Conservation (phyloP, 1,140 invertebrate species). For the Bombus turneri region DNA sequence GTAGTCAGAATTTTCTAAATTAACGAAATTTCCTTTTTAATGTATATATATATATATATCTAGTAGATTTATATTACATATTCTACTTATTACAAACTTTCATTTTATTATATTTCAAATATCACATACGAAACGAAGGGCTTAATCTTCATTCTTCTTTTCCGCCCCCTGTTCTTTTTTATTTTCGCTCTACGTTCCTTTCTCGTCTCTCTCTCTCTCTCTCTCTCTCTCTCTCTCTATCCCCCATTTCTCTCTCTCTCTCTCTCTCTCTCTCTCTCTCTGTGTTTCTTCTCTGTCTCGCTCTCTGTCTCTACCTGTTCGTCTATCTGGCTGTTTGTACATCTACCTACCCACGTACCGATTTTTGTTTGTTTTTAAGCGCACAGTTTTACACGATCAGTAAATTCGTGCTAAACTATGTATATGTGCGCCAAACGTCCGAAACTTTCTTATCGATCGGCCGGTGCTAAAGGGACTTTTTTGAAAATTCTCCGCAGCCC, state of each 20-base stretch:
- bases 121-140: conserved; percentile 32
- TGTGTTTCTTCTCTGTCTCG: conserved; percentile 5
- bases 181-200: not conserved
- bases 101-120: not conserved
- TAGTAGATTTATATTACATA: not conserved
- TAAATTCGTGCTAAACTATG: conserved; percentile 49
- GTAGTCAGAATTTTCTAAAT: not conserved
- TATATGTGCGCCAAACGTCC: conserved; percentile 50
- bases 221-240: no score
- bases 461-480: not conserved
- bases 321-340: not conserved
- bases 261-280: not conserved
- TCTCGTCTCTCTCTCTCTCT: not conserved
- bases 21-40: not conserved
- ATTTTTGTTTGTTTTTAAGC: conserved; percentile 39
- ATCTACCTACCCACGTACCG: conserved; percentile 14
- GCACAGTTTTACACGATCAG: conserved; percentile 55
- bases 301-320: not conserved
- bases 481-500: conserved; percentile 4
- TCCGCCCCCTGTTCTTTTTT: not conserved
- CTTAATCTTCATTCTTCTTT: conserved; percentile 20
- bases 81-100: not conserved
- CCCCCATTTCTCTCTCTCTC: not conserved
- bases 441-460: conserved; percentile 27
- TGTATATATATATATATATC: not conserved